Evolutionary conservation across 2,113 vertebrate species (phyloP).

Genomic region (Glaucomys volans): DNA sequence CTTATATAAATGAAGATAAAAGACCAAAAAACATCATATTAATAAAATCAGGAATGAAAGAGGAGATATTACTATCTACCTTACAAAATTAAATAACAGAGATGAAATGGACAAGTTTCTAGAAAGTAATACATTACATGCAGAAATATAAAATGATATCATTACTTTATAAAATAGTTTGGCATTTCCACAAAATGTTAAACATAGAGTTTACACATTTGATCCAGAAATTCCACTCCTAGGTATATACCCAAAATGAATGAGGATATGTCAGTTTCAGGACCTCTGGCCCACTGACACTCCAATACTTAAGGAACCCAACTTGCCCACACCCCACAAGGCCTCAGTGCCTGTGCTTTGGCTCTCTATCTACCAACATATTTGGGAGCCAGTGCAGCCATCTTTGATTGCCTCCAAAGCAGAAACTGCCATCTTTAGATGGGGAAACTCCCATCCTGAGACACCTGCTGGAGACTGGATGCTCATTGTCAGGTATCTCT

Average conservation of each 20-base stretch:
- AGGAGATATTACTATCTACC: not conserved
- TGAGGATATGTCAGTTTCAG: not conserved
- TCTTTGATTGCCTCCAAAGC: no score
- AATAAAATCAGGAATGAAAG: not conserved
- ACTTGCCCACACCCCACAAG: no score
- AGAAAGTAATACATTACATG: not conserved
- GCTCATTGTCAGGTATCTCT: no score
- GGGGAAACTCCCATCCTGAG: no score
- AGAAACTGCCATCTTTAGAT: no score
- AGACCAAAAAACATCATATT: not conserved
- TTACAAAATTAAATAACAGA: not conserved
- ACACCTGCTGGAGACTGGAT: no score
- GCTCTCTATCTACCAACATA: no score
- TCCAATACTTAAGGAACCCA: no score
- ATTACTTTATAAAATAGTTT: not conserved
- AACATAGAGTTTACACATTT: not conserved
- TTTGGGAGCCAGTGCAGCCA: no score
- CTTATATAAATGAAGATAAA: not conserved
- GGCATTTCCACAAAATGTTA: not conserved
- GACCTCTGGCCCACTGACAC: no score
- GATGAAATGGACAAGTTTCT: not conserved
- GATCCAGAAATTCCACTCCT: not conserved
- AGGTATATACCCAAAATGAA: not conserved
- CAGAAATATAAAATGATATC: not conserved
- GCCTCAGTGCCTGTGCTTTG: no score